Conservation (phyloP, 2,888 invertebrate genomes). For the Zaprionus lineosus region DNA sequence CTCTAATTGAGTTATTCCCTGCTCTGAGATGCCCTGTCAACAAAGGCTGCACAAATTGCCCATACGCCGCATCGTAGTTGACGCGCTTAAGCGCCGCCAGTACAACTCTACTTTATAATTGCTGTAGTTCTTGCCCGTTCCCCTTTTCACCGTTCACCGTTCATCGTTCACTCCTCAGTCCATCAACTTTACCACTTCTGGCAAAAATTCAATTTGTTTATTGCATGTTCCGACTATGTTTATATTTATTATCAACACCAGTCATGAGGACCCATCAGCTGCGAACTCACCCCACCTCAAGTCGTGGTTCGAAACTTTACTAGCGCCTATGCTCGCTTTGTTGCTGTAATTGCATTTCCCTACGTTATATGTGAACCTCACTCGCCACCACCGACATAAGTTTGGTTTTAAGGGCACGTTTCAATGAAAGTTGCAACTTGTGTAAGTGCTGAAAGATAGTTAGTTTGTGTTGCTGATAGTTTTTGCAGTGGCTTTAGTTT, state of each 20-base stretch:
- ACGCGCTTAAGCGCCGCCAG: conserved; percentile 11
- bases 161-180: not conserved
- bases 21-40: conserved; percentile 22
- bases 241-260: conserved; percentile 73
- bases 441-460: conserved; percentile 32
- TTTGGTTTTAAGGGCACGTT: conserved; percentile 19
- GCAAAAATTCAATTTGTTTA: conserved; percentile 76
- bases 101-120: conserved; percentile 11
- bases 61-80: conserved; percentile 30
- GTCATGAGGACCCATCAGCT: conserved; percentile 4
- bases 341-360: conserved; percentile 64
- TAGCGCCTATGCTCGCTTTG: conserved; percentile 33
- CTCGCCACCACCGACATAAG: not conserved
- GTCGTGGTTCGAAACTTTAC: conserved; percentile 3
- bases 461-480: conserved; percentile 14
- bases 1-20: conserved; percentile 55
- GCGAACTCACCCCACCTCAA: conserved; percentile 4
- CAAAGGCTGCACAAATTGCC: conserved; percentile 42
- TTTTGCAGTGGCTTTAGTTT: conserved; percentile 23
- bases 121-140: conserved; percentile 1
- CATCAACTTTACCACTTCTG: not conserved
- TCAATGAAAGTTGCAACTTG: conserved; percentile 53
- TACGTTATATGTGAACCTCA: conserved; percentile 32
- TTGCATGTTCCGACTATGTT: conserved; percentile 70
- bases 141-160: not conserved